Percentiles rank a stretch among this genome's conserved stretches.
These are phyloP conservation scores for Hydropotes inermis DNA, from an alignment of 2,113 vertebrate genomes.

Conservation along the genomic window DNA sequence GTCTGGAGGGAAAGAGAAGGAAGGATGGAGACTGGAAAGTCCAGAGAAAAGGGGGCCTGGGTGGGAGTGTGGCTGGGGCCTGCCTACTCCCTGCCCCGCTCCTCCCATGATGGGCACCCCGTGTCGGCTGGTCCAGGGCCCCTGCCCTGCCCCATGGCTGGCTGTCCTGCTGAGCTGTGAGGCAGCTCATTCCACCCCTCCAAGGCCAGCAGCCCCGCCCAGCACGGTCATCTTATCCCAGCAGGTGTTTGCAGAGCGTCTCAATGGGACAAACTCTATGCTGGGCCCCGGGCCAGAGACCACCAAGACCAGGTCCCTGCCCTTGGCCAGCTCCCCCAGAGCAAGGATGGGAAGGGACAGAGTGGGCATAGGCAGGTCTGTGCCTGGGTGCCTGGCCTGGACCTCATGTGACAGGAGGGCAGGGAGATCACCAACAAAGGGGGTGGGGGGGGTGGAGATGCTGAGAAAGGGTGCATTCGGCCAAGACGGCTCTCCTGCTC, in stretches of 20 bases:
- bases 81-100: accelerated
- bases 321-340: background rate
- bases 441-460: accelerated
- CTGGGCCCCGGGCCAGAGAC: background rate
- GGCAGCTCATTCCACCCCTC: background rate
- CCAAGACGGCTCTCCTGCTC: background rate
- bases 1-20: background rate
- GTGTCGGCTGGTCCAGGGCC: background rate
- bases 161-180: background rate
- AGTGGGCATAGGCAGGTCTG: accelerated
- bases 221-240: accelerated
- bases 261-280: background rate
- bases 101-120: background rate
- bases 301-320: background rate
- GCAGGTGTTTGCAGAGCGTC: background rate
- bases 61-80: background rate
- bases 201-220: background rate
- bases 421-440: background rate
- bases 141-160: no score
- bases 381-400: background rate
- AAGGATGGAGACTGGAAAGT: background rate
- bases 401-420: accelerated
- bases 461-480: accelerated
- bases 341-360: accelerated
- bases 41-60: background rate